phyloP scores from a whole-genome alignment of 2,797 vertebrate genomes.

The Danionella dracula region DNA sequence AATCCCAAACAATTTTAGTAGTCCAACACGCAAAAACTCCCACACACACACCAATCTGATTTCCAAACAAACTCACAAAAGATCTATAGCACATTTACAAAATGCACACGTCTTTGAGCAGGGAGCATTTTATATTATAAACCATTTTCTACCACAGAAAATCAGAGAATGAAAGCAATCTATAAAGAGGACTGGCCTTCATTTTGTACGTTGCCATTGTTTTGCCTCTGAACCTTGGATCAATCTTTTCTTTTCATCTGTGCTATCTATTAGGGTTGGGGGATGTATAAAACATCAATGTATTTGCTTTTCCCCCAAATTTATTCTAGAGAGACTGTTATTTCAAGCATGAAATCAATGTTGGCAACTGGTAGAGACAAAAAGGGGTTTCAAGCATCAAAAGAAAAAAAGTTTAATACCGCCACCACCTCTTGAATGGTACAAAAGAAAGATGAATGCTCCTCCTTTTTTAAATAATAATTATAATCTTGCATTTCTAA shows the following conservation, averaged over 20 bases:
- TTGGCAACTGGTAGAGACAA: neutral
- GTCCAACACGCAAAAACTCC: too few relatives aligned
- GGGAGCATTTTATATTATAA: neutral
- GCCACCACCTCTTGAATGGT: too few relatives aligned
- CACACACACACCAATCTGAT: too few relatives aligned
- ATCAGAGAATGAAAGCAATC: neutral
- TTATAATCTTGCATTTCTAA: too few relatives aligned
- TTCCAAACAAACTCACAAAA: slow-evolving; percentile 1
- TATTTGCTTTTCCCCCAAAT: neutral
- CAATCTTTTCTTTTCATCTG: neutral
- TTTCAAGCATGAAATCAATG: neutral
- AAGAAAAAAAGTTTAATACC: neutral
- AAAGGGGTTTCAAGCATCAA: neutral
- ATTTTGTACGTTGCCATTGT: neutral
- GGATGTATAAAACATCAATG: neutral
- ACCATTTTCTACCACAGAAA: neutral
- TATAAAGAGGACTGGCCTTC: slow-evolving; percentile 7
- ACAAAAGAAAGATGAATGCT: too few relatives aligned
- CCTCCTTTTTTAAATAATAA: too few relatives aligned
- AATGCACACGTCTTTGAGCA: too few relatives aligned
- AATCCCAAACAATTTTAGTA: too few relatives aligned
- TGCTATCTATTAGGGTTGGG: neutral
- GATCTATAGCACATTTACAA: neutral
- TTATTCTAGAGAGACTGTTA: neutral
- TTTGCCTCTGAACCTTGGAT: neutral